Evolutionary conservation across 1,140 invertebrate genomes (phyloP).

Genomic region (Dryas iulia): DNA sequence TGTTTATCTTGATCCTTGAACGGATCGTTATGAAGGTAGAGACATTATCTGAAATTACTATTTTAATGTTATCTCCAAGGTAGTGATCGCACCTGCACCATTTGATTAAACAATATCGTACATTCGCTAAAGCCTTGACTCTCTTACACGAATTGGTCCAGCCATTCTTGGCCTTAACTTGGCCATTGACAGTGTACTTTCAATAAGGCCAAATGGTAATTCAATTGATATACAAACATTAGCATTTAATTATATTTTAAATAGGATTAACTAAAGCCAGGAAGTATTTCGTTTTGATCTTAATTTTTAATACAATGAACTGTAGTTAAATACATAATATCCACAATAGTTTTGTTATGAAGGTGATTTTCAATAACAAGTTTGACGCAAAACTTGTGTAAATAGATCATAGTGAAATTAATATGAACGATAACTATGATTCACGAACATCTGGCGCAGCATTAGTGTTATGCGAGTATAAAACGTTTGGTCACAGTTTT

Average conservation of each 20-base stretch:
- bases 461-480: background rate
- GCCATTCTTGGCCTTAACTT: background rate
- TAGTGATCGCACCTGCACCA: background rate
- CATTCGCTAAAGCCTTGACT: background rate
- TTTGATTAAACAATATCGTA: background rate
- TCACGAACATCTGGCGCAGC: background rate
- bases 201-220: background rate
- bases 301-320: too few relatives aligned
- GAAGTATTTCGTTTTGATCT: too few relatives aligned
- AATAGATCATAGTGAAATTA: background rate
- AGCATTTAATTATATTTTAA: too few relatives aligned
- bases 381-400: background rate
- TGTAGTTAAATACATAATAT: too few relatives aligned
- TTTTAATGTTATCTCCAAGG: background rate
- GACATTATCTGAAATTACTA: background rate
- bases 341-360: too few relatives aligned
- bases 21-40: background rate
- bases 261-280: too few relatives aligned
- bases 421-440: background rate
- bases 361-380: too few relatives aligned
- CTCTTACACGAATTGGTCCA: background rate
- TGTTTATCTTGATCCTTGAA: background rate
- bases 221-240: background rate
- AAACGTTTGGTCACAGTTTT: background rate
- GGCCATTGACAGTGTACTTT: background rate